These are phyloP conservation scores for Panorpa germanica DNA, from an alignment of 2,888 invertebrate species.

Conservation along the genomic window DNA sequence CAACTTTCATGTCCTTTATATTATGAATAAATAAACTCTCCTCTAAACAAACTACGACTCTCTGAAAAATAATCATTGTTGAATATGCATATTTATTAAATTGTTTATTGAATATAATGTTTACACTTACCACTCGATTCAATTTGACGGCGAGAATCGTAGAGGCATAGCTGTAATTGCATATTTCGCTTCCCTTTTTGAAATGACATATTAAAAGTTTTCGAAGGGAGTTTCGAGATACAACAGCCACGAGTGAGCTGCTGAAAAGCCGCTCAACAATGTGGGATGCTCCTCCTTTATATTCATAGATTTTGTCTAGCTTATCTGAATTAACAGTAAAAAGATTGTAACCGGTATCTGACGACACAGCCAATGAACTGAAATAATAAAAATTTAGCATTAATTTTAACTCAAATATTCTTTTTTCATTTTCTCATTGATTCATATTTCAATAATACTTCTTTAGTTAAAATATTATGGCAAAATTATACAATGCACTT, in stretches of 20 bases:
- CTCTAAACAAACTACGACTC: conserved; percentile 92
- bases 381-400: conserved; percentile 18
- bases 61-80: conserved; percentile 27
- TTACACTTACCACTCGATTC: conserved; percentile 63
- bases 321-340: conserved; percentile 72
- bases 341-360: conserved; percentile 75
- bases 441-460: too few relatives aligned
- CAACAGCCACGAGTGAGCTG: conserved; percentile 90
- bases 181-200: conserved; percentile 94
- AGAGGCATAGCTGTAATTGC: conserved; percentile 88
- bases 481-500: too few relatives aligned
- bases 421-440: too few relatives aligned
- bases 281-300: conserved; percentile 70
- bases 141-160: conserved; percentile 90
- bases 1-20: conserved; percentile 93
- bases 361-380: conserved; percentile 85
- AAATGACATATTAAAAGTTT: conserved; percentile 51
- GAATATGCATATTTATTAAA: conserved; percentile 9
- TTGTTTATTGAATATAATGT: conserved; percentile 4
- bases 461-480: too few relatives aligned
- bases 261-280: conserved; percentile 92
- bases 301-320: conserved; percentile 77
- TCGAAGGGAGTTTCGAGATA: conserved; percentile 78
- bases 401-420: too few relatives aligned
- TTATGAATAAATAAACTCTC: conserved; percentile 97